phyloP scores from a whole-genome alignment of 2,888 invertebrate species.

The Argynnis bischoffii region DNA sequence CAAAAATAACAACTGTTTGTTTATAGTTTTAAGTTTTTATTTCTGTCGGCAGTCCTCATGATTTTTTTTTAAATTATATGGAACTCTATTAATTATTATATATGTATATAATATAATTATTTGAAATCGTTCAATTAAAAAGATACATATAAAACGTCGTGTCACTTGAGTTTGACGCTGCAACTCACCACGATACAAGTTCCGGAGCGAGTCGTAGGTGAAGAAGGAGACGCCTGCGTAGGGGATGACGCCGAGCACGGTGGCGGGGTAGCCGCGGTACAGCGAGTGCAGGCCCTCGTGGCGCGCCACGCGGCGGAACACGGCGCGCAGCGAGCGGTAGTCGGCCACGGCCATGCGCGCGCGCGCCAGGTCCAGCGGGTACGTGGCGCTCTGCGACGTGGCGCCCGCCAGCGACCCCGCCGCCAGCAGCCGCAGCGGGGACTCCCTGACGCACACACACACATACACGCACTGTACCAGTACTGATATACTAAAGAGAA shows the following conservation, averaged over 20 bases:
- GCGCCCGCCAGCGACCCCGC: slow-evolving; percentile 98
- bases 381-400: slow-evolving; percentile 96
- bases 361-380: slow-evolving; percentile 97
- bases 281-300: slow-evolving; percentile 90
- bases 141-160: neutral
- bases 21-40: too few species aligned
- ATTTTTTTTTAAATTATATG: too few species aligned
- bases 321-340: slow-evolving; percentile 81
- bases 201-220: slow-evolving; percentile 97
- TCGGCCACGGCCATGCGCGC: slow-evolving; percentile 98
- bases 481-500: too few species aligned
- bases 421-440: slow-evolving; percentile 84
- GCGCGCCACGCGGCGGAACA: slow-evolving; percentile 86
- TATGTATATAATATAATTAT: too few species aligned
- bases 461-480: too few species aligned
- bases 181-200: slow-evolving; percentile 86
- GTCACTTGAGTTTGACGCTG: neutral
- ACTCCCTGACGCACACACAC: slow-evolving; percentile 49
- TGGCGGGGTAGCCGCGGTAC: slow-evolving; percentile 94
- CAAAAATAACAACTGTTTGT: too few species aligned
- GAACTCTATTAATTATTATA: too few species aligned
- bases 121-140: neutral
- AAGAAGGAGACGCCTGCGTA: slow-evolving; percentile 99
- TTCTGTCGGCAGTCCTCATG: too few species aligned
- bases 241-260: slow-evolving; percentile 96